Evolutionary conservation across 2,113 vertebrate species (phyloP).

Genomic region (Gila orcuttii): DNA sequence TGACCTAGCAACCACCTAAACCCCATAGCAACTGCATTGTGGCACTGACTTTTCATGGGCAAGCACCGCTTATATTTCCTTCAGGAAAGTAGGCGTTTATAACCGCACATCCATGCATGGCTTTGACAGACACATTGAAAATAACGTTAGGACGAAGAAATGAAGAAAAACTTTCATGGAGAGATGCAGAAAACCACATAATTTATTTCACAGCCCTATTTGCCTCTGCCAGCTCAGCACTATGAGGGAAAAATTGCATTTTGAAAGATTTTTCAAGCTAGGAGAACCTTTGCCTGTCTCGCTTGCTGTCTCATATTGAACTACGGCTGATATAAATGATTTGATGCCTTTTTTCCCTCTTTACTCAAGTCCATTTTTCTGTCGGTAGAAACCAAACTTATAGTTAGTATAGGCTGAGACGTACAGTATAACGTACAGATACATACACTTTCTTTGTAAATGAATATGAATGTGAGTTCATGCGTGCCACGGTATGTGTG

Average conservation of each 20-base stretch:
- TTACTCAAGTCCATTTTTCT: neutral
- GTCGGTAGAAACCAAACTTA: neutral
- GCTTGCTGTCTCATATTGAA: neutral
- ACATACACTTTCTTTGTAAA: neutral
- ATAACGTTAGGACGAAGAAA: neutral
- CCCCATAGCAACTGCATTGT: too few relatives aligned
- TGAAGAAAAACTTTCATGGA: slow-evolving; percentile 4
- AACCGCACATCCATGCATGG: neutral
- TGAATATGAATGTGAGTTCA: neutral
- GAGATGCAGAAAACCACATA: neutral
- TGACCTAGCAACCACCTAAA: neutral
- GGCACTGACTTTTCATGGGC: neutral
- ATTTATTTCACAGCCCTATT: slow-evolving; percentile 3
- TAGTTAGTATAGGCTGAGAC: neutral
- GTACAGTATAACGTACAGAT: neutral
- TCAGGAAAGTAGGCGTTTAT: neutral
- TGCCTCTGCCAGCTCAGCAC: slow-evolving; percentile 35
- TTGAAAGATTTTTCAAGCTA: slow-evolving; percentile 23
- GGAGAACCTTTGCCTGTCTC: neutral
- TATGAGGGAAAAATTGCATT: neutral
- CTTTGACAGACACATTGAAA: slow-evolving; percentile 6
- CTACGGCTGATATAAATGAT: neutral
- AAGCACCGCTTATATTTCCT: neutral
- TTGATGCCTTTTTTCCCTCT: neutral
- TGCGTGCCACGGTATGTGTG: too few relatives aligned